Percentiles rank a stretch among this genome's conserved stretches.
Evolutionary conservation across 2,113 vertebrate species (phyloP).

Genomic region (Ranitomeya variabilis): DNA sequence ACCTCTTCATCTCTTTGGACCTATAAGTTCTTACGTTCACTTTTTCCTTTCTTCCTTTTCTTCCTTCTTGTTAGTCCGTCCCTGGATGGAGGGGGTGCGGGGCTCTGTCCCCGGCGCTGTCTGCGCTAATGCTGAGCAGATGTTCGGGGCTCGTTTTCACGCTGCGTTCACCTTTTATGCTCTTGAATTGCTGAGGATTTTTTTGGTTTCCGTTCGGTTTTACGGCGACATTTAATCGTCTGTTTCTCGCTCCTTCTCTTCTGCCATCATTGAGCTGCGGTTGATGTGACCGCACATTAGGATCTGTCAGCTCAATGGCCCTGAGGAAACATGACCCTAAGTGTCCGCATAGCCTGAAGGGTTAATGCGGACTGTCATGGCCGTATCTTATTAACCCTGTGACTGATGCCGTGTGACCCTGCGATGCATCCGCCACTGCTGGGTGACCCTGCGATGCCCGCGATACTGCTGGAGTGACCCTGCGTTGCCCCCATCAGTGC

Average conservation of each 20-base stretch:
- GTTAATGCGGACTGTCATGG: neutral
- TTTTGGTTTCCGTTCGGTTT: conserved; percentile 61
- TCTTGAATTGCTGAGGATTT: conserved; percentile 41
- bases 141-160: conserved; percentile 61
- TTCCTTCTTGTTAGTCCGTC: neutral
- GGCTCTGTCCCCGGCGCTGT: conserved; percentile 61
- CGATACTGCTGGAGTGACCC: too few species aligned
- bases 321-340: neutral
- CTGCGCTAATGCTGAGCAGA: conserved; percentile 74
- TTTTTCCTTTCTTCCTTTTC: too few species aligned
- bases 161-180: neutral
- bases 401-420: too few species aligned
- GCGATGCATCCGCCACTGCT: too few species aligned
- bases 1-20: too few species aligned
- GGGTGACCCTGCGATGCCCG: too few species aligned
- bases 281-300: neutral
- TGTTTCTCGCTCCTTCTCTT: neutral
- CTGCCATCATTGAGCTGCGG: neutral
- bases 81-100: neutral
- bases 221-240: conserved; percentile 62
- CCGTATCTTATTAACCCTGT: neutral
- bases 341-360: neutral
- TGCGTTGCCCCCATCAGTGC: too few species aligned
- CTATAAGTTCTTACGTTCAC: too few species aligned
- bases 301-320: neutral